phyloP scores from a whole-genome alignment of 2,113 vertebrate species.

The Pseudorhombus dupliciocellatus region DNA sequence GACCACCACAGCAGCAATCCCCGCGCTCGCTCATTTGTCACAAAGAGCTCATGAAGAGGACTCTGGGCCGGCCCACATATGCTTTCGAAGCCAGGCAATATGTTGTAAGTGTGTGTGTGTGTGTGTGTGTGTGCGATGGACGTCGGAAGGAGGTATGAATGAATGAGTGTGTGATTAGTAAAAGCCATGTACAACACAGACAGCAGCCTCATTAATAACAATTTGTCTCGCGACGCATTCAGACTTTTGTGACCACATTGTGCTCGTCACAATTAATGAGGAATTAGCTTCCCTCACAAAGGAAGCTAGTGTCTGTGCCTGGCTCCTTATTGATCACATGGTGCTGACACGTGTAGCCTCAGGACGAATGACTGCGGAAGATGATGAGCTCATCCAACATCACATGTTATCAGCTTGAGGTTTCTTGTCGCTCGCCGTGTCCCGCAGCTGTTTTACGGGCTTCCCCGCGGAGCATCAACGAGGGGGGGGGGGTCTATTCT shows the following conservation, averaged over 20 bases:
- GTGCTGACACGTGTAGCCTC: constrained; percentile 32
- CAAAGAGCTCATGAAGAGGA: constrained; percentile 99
- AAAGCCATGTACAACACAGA: constrained; percentile 73
- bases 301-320: constrained; percentile 86
- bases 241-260: constrained; percentile 3
- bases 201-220: constrained; percentile 81
- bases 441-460: constrained; percentile 49
- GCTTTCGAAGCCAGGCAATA: constrained; percentile 97
- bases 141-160: constrained; percentile 2
- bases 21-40: constrained; percentile 91
- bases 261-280: constrained; percentile 30
- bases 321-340: constrained; percentile 83
- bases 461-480: constrained; percentile 32
- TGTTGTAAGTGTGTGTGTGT: constrained; percentile 89
- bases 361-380: constrained; percentile 71
- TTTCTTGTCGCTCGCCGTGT: constrained; percentile 51
- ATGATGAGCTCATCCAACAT: constrained; percentile 78
- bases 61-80: constrained; percentile 93
- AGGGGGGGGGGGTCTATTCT: constrained; percentile 69
- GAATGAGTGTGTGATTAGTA: constrained; percentile 43
- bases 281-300: constrained; percentile 62
- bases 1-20: constrained; percentile 83
- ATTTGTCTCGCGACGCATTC: constrained; percentile 11
- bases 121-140: neutral
- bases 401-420: constrained; percentile 82